Evolutionary conservation across 2,888 invertebrate species (phyloP).

Genomic region (Tetramorium bicarinatum): DNA sequence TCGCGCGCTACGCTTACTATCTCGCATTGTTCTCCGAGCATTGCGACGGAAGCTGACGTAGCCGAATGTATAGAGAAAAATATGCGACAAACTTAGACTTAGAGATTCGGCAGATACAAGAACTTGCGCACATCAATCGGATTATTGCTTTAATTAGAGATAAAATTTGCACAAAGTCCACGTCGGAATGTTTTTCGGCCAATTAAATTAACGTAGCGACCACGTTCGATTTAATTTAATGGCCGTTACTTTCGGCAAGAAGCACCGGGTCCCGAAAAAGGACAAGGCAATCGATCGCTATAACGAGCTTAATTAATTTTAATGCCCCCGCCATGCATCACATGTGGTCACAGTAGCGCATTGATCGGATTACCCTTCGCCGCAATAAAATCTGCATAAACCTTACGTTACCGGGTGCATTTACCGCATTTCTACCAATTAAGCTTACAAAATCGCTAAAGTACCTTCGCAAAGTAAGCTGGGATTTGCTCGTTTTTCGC

Average conservation of each 20-base stretch:
- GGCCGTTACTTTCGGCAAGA: neutral
- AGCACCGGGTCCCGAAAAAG: conserved; percentile 7
- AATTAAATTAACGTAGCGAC: conserved; percentile 7
- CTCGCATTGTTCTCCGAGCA: neutral
- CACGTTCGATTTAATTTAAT: conserved; percentile 9
- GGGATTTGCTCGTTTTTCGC: conserved; percentile 34
- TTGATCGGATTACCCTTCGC: conserved; percentile 36
- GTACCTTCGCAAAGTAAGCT: conserved; percentile 20
- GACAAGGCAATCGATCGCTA: conserved; percentile 26
- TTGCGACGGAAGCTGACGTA: neutral
- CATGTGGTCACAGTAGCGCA: neutral
- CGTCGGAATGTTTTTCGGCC: neutral
- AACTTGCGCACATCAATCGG: neutral
- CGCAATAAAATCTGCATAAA: conserved; percentile 46
- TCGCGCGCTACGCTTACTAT: neutral
- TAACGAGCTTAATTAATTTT: conserved; percentile 50
- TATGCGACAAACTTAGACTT: neutral
- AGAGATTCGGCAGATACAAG: conserved; percentile 7
- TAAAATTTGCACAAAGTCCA: conserved; percentile 20
- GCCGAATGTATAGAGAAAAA: neutral
- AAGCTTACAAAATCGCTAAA: conserved; percentile 43
- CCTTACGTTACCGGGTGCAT: neutral
- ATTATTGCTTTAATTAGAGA: neutral
- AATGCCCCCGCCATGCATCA: conserved; percentile 7
- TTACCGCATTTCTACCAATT: conserved; percentile 31